phyloP scores from a whole-genome alignment of 53 echinoderm and acorn worm species.

The Luidia sarsii region DNA sequence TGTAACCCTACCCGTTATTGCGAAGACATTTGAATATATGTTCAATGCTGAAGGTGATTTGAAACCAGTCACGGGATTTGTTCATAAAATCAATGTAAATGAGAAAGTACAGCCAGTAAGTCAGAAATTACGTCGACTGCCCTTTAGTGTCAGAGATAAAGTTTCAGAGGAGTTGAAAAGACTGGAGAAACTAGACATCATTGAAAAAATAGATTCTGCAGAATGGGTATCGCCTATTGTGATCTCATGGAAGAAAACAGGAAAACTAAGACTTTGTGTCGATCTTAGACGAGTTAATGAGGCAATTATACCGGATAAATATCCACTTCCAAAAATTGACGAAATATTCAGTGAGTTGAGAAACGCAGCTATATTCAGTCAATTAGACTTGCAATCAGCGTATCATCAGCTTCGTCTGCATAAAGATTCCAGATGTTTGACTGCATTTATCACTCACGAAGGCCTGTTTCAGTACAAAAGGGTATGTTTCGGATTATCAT shows the following conservation, averaged over 20 bases:
- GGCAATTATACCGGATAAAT: slow-evolving; percentile 64
- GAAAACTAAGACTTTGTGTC: slow-evolving; percentile 66
- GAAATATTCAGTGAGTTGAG: slow-evolving; percentile 52
- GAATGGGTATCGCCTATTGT: slow-evolving; percentile 79
- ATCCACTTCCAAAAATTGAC: slow-evolving; percentile 67
- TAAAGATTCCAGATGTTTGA: slow-evolving; percentile 52
- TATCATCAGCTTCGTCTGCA: slow-evolving; percentile 64
- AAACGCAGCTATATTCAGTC: slow-evolving; percentile 47
- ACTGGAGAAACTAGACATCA: slow-evolving; percentile 64
- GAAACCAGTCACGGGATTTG: background rate
- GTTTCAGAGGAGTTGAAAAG: slow-evolving; percentile 64
- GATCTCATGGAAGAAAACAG: slow-evolving; percentile 50
- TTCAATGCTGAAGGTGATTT: background rate
- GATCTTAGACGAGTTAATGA: slow-evolving; percentile 67
- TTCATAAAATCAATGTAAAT: slow-evolving; percentile 19
- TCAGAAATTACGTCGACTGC: slow-evolving; percentile 34
- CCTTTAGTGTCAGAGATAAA: slow-evolving; percentile 40
- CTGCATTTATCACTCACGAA: slow-evolving; percentile 73
- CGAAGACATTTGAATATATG: background rate
- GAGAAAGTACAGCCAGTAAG: slow-evolving; percentile 21
- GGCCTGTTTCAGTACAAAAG: slow-evolving; percentile 63
- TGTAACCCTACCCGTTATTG: too few relatives aligned
- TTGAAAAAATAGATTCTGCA: slow-evolving; percentile 59
- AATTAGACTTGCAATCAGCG: slow-evolving; percentile 59
- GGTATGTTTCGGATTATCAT: slow-evolving; percentile 69